These are phyloP conservation scores for Saccostrea cuccullata DNA, from an alignment of 1,140 invertebrate species.

Conservation along the genomic window DNA sequence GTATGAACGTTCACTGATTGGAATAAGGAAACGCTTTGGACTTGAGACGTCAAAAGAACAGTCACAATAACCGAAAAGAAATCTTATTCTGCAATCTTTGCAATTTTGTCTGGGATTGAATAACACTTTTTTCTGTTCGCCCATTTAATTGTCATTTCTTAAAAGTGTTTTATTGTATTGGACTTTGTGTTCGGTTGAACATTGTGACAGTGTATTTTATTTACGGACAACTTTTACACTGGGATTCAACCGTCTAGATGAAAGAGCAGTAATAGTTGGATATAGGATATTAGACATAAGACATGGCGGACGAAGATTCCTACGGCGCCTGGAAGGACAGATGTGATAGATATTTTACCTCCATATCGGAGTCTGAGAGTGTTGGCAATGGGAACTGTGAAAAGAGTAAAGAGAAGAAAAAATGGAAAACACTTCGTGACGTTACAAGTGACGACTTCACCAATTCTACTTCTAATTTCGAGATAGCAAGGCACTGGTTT, in stretches of 20 bases:
- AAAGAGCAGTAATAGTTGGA: too few relatives aligned
- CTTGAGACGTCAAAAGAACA: background rate
- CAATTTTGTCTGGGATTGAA: background rate
- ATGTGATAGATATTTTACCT: slow-evolving; percentile 54
- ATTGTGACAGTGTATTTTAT: background rate
- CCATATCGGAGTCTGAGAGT: slow-evolving; percentile 48
- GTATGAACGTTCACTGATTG: background rate
- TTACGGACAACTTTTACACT: background rate
- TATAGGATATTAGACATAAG: background rate
- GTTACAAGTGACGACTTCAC: slow-evolving; percentile 3
- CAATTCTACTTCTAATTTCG: background rate
- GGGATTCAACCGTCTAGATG: background rate
- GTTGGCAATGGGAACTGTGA: slow-evolving; percentile 2
- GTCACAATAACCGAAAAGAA: background rate
- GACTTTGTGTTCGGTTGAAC: background rate
- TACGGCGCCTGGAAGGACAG: slow-evolving; percentile 47
- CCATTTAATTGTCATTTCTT: background rate
- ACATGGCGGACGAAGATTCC: slow-evolving; percentile 11
- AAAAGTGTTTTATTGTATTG: background rate
- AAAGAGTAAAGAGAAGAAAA: slow-evolving; percentile 1
- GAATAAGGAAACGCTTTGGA: background rate
- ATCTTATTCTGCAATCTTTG: background rate
- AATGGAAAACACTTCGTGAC: slow-evolving; percentile 29
- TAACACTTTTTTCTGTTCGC: background rate
- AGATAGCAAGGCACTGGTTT: slow-evolving; percentile 36